A percentile compares a stretch with the other conserved stretches of the same genome.
phyloP scores from a whole-genome alignment of 2,797 vertebrate species.

The Acomys russatus region DNA sequence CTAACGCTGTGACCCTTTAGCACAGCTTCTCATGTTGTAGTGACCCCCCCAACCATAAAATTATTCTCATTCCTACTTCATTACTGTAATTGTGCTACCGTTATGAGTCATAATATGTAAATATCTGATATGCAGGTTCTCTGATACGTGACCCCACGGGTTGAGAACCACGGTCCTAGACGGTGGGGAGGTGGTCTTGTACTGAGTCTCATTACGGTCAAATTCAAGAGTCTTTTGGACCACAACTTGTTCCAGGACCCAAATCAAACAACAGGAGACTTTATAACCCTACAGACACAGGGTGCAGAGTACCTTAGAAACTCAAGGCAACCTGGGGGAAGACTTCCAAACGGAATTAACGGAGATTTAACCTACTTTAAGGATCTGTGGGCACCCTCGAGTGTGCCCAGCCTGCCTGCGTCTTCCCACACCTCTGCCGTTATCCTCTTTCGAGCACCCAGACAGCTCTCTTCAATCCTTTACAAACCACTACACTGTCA shows the following conservation, averaged over 20 bases:
- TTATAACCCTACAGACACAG: not conserved
- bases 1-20: not conserved
- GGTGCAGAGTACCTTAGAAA: not conserved
- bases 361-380: not conserved
- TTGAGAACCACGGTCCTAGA: not conserved
- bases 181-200: not conserved
- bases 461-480: not conserved
- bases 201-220: not conserved
- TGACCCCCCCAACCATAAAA: not conserved
- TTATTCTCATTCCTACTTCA: not conserved
- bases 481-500: not conserved
- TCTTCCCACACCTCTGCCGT: not conserved
- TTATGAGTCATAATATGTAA: too few relatives aligned
- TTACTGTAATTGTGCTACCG: not conserved
- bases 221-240: not conserved
- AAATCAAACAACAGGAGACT: not conserved
- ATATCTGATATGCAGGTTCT: not conserved
- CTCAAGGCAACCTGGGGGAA: not conserved
- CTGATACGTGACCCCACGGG: not conserved
- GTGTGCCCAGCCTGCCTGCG: not conserved
- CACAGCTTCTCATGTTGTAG: too few relatives aligned
- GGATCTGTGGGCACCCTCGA: not conserved
- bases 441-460: not conserved
- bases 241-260: conserved; percentile 16
- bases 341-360: not conserved